Base-by-base conservation (phyloP, 2,113 vertebrate species). In the Arizona elegans region DNA sequence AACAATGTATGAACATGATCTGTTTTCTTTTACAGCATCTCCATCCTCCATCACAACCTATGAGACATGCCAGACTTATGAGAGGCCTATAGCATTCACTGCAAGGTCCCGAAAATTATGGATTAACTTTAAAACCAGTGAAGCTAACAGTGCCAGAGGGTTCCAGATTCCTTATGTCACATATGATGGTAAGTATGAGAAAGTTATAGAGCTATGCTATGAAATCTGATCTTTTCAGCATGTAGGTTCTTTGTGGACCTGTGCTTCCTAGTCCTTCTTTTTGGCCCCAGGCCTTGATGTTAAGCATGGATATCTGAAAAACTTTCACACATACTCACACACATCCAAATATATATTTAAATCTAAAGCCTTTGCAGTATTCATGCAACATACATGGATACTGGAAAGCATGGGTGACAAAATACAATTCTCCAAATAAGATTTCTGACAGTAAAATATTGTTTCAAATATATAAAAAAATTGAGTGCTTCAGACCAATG, bases 91-190 rank as follows among this genome's bases (percentile, higher is more conserved):
- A 0, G 99, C 99, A 94, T 99, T 99, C 98, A 99, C 99, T 0
- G 99, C 99, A 59, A 98, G 99, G 87, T 99, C 99, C 26, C 97
- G 99, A 5, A 99, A 99, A 12, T 99, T 99, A 91, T 99, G 99
- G 99, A 99, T 99, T 95, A 99, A 99, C 97, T 99, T 99, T 96
- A 99, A 99, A 97, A 99, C 99, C 89, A 99, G 99, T 0, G 99
- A 99, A 93, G 98, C 98, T 93, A 99, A 99, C 98, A 99, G 99
- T 0, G 99, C 99, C 90, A 97, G 98, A 1, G 99, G 99, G 94
- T 99, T 99, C 96, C 99, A 99, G 98, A 99, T 99, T 95, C 99
- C 99, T 87, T 99, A 99, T 0, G 99, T 99, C 89, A 99, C 99
- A 50, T 99, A 99, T 0, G 99, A 99, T 0, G 99, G 99, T 99